Evolutionary conservation across 2,113 vertebrate genomes (phyloP).

Genomic region (Siniperca knerii): DNA sequence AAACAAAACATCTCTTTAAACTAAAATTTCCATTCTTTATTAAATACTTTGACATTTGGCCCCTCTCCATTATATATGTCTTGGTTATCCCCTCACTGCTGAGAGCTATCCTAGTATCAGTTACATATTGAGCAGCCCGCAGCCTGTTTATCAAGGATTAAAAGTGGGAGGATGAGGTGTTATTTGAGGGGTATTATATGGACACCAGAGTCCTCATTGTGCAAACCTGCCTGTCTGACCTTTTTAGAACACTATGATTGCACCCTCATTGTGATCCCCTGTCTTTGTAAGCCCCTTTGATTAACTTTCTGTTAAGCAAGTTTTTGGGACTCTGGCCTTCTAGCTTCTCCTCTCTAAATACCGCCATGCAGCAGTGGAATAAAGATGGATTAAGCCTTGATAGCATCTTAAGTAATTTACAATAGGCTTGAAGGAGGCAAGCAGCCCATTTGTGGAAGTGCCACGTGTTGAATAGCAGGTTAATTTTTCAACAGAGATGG

Average conservation of each 20-base stretch:
- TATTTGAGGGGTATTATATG: conserved; percentile 89
- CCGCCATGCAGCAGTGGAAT: conserved; percentile 88
- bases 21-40: conserved; percentile 38
- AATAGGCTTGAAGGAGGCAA: conserved; percentile 90
- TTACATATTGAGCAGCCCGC: conserved; percentile 83
- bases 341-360: conserved; percentile 83
- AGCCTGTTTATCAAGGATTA: conserved; percentile 95
- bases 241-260: conserved; percentile 88
- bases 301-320: conserved; percentile 97
- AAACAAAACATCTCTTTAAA: conserved; percentile 48
- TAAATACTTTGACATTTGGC: conserved; percentile 54
- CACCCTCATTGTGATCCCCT: conserved; percentile 88
- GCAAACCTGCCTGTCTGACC: conserved; percentile 90
- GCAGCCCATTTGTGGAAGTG: conserved; percentile 91
- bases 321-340: conserved; percentile 83
- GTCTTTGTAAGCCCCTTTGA: conserved; percentile 87
- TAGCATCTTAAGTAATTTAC: conserved; percentile 97
- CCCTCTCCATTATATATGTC: conserved; percentile 55
- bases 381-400: conserved; percentile 94
- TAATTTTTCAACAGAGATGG: conserved; percentile 93
- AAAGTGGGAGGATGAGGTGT: conserved; percentile 87
- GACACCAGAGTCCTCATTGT: conserved; percentile 93
- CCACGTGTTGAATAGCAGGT: conserved; percentile 88
- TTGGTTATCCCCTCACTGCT: conserved; percentile 57
- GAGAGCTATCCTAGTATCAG: conserved; percentile 74